Percentiles rank a stretch among this genome's conserved stretches.
phyloP scores from a whole-genome alignment of 2,888 invertebrate genomes.

The Limnephilus auricula region DNA sequence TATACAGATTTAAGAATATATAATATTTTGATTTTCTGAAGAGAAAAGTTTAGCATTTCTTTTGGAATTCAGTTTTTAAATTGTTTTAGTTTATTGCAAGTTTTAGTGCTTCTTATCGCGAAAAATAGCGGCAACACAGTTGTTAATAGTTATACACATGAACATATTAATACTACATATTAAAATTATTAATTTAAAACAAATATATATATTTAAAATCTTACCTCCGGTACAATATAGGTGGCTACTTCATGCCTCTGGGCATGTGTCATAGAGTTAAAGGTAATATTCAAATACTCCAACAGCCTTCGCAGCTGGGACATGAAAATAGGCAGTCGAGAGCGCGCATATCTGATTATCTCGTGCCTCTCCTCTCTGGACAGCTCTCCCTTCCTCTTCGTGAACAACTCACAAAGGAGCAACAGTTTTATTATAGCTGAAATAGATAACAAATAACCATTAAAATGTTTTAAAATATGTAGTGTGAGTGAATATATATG shows the following conservation, averaged over 20 bases:
- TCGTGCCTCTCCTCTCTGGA: constrained; percentile 81
- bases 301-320: constrained; percentile 80
- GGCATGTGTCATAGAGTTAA: constrained; percentile 77
- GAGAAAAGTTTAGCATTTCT: no score
- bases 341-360: constrained; percentile 82
- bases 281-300: constrained; percentile 79
- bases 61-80: no score
- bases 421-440: constrained; percentile 77
- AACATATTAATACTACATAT: no score
- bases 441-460: constrained; percentile 63
- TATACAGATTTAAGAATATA: no score
- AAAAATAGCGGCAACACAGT: neutral
- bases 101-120: no score
- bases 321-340: constrained; percentile 82
- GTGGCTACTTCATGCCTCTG: constrained; percentile 81
- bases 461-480: neutral
- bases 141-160: neutral
- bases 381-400: constrained; percentile 80
- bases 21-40: no score
- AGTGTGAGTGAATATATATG: no score
- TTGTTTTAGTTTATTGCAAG: no score
- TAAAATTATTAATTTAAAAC: no score
- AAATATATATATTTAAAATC: no score
- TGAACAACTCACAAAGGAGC: constrained; percentile 82
- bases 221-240: constrained; percentile 83